Evolutionary conservation across 2,888 invertebrate genomes (phyloP), one percentile per base, ranked within the genome.

Genomic region (Taphrorychus bicolor): DNA sequence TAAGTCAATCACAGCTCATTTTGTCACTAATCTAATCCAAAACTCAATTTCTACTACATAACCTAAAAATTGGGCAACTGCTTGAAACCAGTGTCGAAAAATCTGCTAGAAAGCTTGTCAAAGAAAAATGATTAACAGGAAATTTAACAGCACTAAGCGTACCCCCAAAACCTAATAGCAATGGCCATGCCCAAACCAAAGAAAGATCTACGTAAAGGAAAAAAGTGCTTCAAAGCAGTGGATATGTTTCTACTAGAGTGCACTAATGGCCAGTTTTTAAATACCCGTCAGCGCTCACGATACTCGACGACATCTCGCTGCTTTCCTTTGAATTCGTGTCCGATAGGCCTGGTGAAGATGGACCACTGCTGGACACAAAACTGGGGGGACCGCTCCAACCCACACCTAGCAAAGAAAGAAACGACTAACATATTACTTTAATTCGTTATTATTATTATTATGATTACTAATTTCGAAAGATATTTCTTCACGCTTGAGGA

Each of bases 361-460:
- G 94, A 0, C 94, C 94, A 21, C 88, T 89, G 58, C 87, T 87
- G 5, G 94, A 94, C 59, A 93, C 86, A 57, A 92, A 89, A 62
- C 94, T 95, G 0, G 93, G 93, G 4, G 94, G 93, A 2, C 92
- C 93, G 79, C 93, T 93, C 93, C 93, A 94, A 71, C 92, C 93
- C 79, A 80, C 66, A 76, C 82, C 82, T 82, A 72, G n/a, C n/a
- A n/a, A n/a, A n/a, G n/a, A n/a, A n/a, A n/a, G n/a, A n/a, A n/a
- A n/a, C n/a, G n/a, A n/a, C n/a, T n/a, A n/a, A n/a, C n/a, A n/a
- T n/a, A n/a, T n/a, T n/a, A n/a, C n/a, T n/a, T n/a, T n/a, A n/a
- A n/a, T n/a, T n/a, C n/a, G n/a, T n/a, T n/a, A n/a, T n/a, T n/a
- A n/a, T n/a, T n/a, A n/a, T n/a, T n/a, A n/a, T n/a, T n/a, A n/a